A percentile compares a stretch with the other conserved stretches of the same genome.
Conservation (phyloP, 1,140 invertebrate genomes). For the Lepidostoma basale region DNA sequence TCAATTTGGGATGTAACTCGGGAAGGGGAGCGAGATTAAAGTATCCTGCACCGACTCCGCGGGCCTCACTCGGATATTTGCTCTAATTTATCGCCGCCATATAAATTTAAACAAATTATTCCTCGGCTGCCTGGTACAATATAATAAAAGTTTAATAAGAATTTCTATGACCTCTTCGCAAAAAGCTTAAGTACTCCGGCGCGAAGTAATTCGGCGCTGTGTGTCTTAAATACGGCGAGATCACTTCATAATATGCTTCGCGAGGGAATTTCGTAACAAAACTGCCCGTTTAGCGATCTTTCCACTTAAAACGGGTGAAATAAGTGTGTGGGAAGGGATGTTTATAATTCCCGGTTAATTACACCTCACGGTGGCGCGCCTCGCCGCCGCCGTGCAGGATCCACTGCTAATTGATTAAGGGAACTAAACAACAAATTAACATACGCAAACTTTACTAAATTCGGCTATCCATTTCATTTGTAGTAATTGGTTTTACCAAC, state of each 20-base stretch:
- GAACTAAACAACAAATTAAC: too few species aligned
- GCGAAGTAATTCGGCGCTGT: conserved; percentile 7
- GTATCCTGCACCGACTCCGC: conserved; percentile 11
- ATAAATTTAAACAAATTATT: conserved; percentile 38
- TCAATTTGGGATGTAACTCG: conserved; percentile 12
- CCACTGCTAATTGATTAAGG: too few species aligned
- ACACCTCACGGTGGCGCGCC: neutral
- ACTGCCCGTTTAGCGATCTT: conserved; percentile 37
- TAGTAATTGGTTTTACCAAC: too few species aligned
- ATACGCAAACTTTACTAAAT: too few species aligned
- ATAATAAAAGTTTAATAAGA: conserved; percentile 38
- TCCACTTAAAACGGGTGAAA: neutral
- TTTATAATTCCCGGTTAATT: conserved; percentile 1
- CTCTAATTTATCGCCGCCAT: conserved; percentile 16
- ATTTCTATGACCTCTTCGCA: conserved; percentile 25
- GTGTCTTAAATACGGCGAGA: conserved; percentile 33
- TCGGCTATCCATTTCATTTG: too few species aligned
- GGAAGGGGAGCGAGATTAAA: conserved; percentile 14
- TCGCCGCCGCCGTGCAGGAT: too few species aligned
- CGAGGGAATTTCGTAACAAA: conserved; percentile 36
- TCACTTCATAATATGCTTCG: conserved; percentile 34
- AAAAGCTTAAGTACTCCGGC: conserved; percentile 4
- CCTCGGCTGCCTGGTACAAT: neutral
- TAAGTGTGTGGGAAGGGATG: neutral
- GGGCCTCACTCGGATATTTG: conserved; percentile 10